These are phyloP conservation scores for Sphyrna mokarran DNA, from an alignment of 2,113 vertebrate genomes.

Conservation along the genomic window DNA sequence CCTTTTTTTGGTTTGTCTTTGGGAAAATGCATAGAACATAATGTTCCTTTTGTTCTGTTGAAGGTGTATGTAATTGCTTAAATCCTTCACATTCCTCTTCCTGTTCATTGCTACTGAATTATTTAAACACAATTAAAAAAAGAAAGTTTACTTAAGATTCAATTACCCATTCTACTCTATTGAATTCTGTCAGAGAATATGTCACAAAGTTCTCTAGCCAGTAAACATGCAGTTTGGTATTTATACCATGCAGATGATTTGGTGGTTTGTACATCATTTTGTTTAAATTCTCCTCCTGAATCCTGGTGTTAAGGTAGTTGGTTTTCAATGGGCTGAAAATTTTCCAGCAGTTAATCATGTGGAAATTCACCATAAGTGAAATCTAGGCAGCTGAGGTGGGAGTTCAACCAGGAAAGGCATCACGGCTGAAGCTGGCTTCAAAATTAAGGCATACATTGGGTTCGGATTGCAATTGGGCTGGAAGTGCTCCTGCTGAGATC, in stretches of 20 bases:
- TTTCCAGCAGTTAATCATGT: background rate
- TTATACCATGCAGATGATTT: background rate
- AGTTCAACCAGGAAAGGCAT: background rate
- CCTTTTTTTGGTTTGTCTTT: background rate
- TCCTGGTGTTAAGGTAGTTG: background rate
- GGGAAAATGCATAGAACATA: background rate
- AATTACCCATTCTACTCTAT: background rate
- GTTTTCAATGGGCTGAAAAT: background rate
- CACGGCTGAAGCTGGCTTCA: background rate
- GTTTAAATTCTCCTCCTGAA: background rate
- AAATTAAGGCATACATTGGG: background rate
- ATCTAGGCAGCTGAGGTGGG: background rate
- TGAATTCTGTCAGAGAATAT: background rate
- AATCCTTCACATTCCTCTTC: background rate
- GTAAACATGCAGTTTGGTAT: background rate
- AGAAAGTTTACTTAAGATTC: background rate
- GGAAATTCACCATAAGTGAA: background rate
- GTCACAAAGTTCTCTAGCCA: background rate
- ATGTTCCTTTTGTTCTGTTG: background rate
- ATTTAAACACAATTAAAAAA: constrained; percentile 8
- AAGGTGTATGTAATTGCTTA: background rate
- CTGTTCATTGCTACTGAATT: background rate
- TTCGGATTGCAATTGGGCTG: background rate
- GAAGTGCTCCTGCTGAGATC: background rate
- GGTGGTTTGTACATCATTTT: background rate